Evolutionary conservation across 2,113 vertebrate genomes (phyloP), one percentile per base, ranked within the genome.

Genomic region (Saiga tatarica): DNA sequence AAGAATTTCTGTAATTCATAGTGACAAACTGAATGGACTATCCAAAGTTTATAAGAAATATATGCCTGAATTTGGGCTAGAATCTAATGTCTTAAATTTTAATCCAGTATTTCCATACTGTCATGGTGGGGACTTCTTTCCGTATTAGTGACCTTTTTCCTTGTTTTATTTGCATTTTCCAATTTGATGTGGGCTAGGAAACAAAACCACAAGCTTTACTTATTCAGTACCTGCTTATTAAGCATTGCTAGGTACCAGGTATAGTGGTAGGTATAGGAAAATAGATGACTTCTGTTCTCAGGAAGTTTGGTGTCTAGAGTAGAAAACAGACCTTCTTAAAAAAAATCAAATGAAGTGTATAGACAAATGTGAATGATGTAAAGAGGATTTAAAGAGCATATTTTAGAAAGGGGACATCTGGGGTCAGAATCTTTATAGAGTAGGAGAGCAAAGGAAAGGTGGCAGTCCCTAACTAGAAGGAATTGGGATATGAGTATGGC

Each of bases 301-400:
- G 55, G 21, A 36, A 93, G 55, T 76, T 93, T 89, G n/a, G n/a
- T 87, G 23, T 96, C 78, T 96, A 93, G 87, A 91, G 7, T 93
- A 50, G 64, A 84, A 89, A 47, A 60, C 30, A 95, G 55, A 91
- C 42, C 19, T 89, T 78, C 12, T 39, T 62, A 76, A 50, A 93
- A 95, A 83, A 64, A 50, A 50, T 50, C 87, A 76, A 42, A 62
- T 78, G 71, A 87, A 64, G 2, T 78, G 25, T 94, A n/a, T 92
- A 94, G n/a, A 78, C 21, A 91, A 81, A 91, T 79, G n/a, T 71
- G 15, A 33, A 45, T 95, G 55, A 45, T 76, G 9, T 86, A 57
- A 78, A 74, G 67, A 91, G 7, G 1, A 52, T 39, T 90, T 74
- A 62, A 86, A 53, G 13, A 95, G 78, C 52, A n/a, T 95, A 7